A percentile compares a stretch with the other conserved stretches of the same genome.
These are phyloP conservation scores for Chrysaora quinquecirrha DNA, from an alignment of 30 jellyfish, hydroid and myxozoan species.

Conservation along the genomic window DNA sequence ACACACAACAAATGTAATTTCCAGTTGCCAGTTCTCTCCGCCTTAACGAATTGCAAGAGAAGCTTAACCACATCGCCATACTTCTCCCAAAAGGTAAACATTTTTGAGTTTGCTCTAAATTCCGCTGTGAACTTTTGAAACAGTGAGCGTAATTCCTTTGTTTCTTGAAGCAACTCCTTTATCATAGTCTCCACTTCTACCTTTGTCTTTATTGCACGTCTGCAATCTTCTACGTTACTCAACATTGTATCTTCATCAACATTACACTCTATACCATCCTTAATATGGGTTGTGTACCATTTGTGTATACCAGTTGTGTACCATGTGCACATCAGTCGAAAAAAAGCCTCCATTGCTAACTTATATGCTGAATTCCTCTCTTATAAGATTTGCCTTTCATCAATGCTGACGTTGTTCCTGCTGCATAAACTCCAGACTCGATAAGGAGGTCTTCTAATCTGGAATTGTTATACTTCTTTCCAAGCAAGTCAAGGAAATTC, in stretches of 20 bases:
- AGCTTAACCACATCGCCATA: background rate
- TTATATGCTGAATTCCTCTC: background rate
- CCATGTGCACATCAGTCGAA: constrained; percentile 13
- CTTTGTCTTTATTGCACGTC: background rate
- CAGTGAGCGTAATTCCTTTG: background rate
- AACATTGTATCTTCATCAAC: background rate
- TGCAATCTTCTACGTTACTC: background rate
- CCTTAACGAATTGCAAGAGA: constrained; percentile 26
- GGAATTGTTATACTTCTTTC: constrained; percentile 1
- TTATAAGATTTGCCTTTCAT: background rate
- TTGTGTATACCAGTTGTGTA: background rate
- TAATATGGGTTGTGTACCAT: background rate
- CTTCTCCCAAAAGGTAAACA: constrained; percentile 22
- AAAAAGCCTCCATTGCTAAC: background rate
- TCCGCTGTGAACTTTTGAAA: background rate
- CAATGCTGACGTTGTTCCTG: background rate
- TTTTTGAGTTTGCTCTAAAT: background rate
- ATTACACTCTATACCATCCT: background rate
- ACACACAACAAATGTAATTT: background rate
- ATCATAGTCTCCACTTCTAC: background rate
- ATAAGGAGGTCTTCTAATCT: background rate
- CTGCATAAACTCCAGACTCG: constrained; percentile 9
- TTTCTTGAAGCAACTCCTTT: background rate
- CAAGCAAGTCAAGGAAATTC: background rate
- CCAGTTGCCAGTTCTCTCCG: constrained; percentile 28